These are phyloP conservation scores for Eupithecia dodoneata DNA, from an alignment of 2,888 invertebrate genomes.

Conservation along the genomic window DNA sequence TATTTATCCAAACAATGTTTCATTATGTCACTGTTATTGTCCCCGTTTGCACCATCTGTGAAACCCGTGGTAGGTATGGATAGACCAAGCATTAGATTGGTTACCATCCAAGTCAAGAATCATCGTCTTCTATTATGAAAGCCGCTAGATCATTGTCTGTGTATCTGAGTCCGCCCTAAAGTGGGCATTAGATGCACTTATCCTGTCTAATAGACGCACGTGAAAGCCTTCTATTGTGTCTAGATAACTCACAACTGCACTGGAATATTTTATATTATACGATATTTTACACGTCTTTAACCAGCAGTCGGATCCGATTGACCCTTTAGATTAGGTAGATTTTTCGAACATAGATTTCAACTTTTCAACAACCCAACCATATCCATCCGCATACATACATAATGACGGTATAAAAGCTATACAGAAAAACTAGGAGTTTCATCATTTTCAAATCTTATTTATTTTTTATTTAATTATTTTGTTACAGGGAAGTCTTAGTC, in stretches of 20 bases:
- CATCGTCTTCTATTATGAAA: conserved; percentile 29
- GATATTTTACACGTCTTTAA: background rate
- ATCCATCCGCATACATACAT: background rate
- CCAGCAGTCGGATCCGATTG: background rate
- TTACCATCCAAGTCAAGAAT: conserved; percentile 40
- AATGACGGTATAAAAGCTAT: background rate
- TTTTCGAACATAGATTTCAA: background rate
- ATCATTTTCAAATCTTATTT: too few relatives aligned
- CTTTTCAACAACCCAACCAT: background rate
- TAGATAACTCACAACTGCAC: conserved; percentile 35
- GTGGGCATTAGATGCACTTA: conserved; percentile 79
- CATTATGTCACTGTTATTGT: background rate
- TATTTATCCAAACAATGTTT: background rate
- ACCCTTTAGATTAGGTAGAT: background rate
- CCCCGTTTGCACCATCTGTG: background rate
- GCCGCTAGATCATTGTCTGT: conserved; percentile 20
- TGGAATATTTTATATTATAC: background rate
- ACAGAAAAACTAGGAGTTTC: too few relatives aligned
- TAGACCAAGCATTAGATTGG: background rate
- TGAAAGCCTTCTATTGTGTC: conserved; percentile 66
- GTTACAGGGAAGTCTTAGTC: too few relatives aligned
- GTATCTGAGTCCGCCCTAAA: conserved; percentile 42
- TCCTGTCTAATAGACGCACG: conserved; percentile 76
- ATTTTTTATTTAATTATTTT: too few relatives aligned
- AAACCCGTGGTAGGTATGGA: background rate